Percentiles rank a stretch among this genome's conserved stretches.
Evolutionary conservation across 2,113 vertebrate species (phyloP).

Genomic region (Leptodactylus fuscus): DNA sequence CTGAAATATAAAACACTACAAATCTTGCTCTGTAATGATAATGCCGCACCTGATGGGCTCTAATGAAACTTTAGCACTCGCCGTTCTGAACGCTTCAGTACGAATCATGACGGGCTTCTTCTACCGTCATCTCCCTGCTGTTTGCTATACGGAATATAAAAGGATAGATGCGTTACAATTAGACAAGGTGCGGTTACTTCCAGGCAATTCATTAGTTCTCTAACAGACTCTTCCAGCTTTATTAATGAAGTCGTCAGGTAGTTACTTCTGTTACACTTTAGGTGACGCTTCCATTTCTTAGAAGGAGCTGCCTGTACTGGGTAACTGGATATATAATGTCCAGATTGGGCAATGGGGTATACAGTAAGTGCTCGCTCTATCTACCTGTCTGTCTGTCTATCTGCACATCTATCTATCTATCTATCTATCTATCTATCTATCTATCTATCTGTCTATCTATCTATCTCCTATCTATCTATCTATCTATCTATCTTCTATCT

Average conservation of each 20-base stretch:
- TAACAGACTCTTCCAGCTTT: neutral
- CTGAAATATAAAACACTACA: constrained; percentile 52
- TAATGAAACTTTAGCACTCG: constrained; percentile 18
- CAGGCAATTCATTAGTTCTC: neutral
- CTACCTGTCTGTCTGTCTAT: neutral
- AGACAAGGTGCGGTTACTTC: neutral
- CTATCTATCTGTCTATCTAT: no score
- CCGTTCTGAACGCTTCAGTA: neutral
- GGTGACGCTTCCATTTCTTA: neutral
- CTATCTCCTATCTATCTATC: no score
- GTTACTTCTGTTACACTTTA: neutral
- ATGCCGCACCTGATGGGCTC: constrained; percentile 43
- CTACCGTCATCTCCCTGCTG: neutral
- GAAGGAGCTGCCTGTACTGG: neutral
- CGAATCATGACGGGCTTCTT: neutral
- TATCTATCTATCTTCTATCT: no score
- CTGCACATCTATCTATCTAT: neutral
- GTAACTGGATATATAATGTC: neutral
- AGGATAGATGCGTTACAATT: neutral
- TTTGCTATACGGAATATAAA: neutral
- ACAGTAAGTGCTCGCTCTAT: neutral
- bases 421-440: no score
- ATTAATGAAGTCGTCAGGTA: neutral
- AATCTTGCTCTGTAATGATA: constrained; percentile 54
- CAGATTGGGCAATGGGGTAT: neutral